Percentiles rank a stretch among this genome's conserved stretches.
phyloP scores from a whole-genome alignment of 1,140 invertebrate species.

The Lepidostoma basale region DNA sequence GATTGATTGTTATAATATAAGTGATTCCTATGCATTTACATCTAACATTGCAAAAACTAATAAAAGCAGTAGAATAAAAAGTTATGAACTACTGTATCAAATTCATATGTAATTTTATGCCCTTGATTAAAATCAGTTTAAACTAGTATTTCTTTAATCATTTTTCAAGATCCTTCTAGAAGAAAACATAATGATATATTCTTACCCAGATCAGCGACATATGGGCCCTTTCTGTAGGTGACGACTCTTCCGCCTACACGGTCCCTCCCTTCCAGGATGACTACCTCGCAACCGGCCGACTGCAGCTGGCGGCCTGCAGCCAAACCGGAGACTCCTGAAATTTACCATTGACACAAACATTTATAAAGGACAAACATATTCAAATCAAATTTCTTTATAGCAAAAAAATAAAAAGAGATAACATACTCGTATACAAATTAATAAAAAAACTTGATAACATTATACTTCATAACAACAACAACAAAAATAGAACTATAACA shows the following conservation, averaged over 20 bases:
- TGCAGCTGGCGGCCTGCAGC: slow-evolving; percentile 93
- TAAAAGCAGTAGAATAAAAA: too few relatives aligned
- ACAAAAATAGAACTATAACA: neutral
- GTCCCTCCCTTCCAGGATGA: slow-evolving; percentile 93
- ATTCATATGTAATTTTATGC: too few relatives aligned
- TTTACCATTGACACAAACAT: neutral
- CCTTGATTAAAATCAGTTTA: too few relatives aligned
- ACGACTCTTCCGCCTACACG: slow-evolving; percentile 95
- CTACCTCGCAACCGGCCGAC: slow-evolving; percentile 95
- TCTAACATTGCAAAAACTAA: too few relatives aligned
- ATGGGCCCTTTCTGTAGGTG: slow-evolving; percentile 93
- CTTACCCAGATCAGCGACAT: slow-evolving; percentile 88
- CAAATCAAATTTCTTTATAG: neutral
- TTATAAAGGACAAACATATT: neutral
- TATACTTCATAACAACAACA: neutral
- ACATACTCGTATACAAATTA: too few relatives aligned
- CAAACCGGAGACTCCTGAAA: slow-evolving; percentile 79
- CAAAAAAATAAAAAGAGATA: too few relatives aligned
- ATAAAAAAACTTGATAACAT: too few relatives aligned
- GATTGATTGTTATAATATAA: too few relatives aligned
- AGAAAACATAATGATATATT: neutral
- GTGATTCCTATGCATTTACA: too few relatives aligned
- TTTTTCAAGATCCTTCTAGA: too few relatives aligned
- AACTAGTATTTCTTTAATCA: too few relatives aligned
- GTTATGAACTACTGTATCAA: too few relatives aligned